phyloP scores from a whole-genome alignment of 2,113 vertebrate genomes.

The Telmatochromis sp. region DNA sequence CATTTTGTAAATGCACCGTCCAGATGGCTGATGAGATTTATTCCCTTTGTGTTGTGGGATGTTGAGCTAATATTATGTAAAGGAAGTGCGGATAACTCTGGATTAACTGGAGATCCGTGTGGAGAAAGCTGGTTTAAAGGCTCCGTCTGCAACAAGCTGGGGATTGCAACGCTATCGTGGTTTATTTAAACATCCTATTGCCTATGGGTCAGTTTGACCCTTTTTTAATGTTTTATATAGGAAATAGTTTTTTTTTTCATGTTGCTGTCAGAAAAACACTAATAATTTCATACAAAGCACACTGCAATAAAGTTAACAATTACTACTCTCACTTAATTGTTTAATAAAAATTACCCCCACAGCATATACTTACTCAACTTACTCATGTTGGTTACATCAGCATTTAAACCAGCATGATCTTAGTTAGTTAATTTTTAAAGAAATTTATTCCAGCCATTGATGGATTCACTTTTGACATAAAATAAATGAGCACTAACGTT shows the following conservation, averaged over 20 bases:
- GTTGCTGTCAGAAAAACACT: not conserved
- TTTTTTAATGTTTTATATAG: not conserved
- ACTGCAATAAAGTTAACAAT: not conserved
- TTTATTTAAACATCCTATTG: not conserved
- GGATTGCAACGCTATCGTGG: not conserved
- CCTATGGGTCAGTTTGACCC: rapidly evolving
- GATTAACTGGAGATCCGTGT: slow-evolving; percentile 35
- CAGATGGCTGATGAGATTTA: slow-evolving; percentile 75
- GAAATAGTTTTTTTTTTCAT: rapidly evolving
- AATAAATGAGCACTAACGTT: not conserved
- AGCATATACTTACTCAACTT: not conserved
- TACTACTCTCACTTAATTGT: not conserved
- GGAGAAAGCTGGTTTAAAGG: slow-evolving; percentile 61
- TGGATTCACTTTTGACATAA: not conserved
- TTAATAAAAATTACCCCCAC: not conserved
- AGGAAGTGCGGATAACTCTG: slow-evolving; percentile 58
- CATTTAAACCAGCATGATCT: not conserved
- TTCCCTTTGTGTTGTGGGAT: slow-evolving; percentile 55
- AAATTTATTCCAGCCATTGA: not conserved
- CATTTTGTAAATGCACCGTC: slow-evolving; percentile 72
- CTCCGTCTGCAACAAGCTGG: slow-evolving; percentile 30
- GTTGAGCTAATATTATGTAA: slow-evolving; percentile 70
- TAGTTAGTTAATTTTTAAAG: not conserved
- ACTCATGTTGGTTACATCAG: not conserved
- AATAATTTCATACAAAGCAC: not conserved